Base-by-base conservation (phyloP, 2,888 invertebrate genomes). In the Phortica okadai region DNA sequence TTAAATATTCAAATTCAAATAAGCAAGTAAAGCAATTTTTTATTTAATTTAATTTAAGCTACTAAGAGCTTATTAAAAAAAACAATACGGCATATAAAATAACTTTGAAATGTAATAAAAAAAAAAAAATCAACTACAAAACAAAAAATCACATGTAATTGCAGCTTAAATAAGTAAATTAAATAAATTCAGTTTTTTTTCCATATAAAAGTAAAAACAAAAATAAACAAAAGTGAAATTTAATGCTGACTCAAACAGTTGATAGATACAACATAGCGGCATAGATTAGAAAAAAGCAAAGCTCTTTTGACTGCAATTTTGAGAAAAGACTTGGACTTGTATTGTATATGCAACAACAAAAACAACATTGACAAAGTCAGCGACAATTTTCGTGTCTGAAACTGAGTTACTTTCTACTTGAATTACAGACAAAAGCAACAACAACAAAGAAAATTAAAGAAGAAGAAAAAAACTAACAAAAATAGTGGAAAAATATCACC, bases 381-480 rank as follows among this genome's bases (percentile, higher is more conserved):
- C 66, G 66, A 66, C 66, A 66, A 66, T 66, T 45, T 45, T 45
- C 50, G 16, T 50, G 69, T 69, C 16, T 79, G 81, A 62, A 75
- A 67, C 73, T 73, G 44, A 74, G 67, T 70, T 70, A 82, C 74
- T 77, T 82, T 82, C 70, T 77, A 83, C 80, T 82, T 74, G 76
- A 78, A 79, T 79, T 78, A 82, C 78, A 77, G 11, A 54, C 70
- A 44, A 45, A 44, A 56, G 16, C 56, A 56, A 56, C 8, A 56
- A 56, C 16, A 33, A 33, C 33, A 33, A 33, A 33, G 33, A 33
- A 21, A n/a, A 10, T 5, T 8, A 62, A 25, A 6, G 64, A 14
- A 64, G 11, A 58, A 64, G 41, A 64, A 64, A 64, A 62, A 5
- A 16, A 21, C 16, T 10, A 62, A 62, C 5, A 62, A 62, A 7